These are phyloP conservation scores for Sarcoramphus papa DNA, from an alignment of 2,797 vertebrate species.

Conservation along the genomic window DNA sequence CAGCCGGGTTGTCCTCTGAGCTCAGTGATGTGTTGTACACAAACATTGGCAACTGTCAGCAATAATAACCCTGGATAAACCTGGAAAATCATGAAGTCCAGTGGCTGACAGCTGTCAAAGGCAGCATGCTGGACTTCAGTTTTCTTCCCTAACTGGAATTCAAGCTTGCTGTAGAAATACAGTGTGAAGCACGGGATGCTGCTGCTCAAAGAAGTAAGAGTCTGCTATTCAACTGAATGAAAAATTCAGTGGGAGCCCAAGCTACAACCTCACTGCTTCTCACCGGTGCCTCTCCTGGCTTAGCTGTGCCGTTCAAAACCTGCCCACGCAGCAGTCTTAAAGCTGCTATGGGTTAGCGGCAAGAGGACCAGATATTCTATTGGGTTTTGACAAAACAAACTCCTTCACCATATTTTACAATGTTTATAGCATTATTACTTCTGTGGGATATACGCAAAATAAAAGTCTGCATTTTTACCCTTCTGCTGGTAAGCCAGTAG, in stretches of 20 bases:
- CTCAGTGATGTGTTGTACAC: neutral
- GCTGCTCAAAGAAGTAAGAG: neutral
- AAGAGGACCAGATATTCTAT: neutral
- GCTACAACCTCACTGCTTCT: neutral
- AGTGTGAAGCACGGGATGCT: neutral
- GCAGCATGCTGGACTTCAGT: neutral
- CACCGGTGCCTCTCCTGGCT: neutral
- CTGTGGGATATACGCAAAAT: neutral
- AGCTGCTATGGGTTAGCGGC: neutral
- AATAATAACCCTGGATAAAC: neutral
- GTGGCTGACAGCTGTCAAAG: neutral
- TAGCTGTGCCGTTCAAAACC: neutral
- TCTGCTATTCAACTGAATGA: neutral
- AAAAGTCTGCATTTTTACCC: neutral
- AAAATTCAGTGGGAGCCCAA: neutral
- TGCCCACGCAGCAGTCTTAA: neutral
- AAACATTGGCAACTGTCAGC: rapidly evolving
- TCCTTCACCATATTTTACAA: neutral
- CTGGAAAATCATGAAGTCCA: neutral
- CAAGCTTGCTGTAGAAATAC: neutral
- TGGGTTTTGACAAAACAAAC: neutral
- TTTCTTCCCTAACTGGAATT: neutral
- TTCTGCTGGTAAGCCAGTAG: neutral
- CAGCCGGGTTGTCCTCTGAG: neutral
- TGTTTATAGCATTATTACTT: neutral